These are phyloP conservation scores for Chouioia cunea DNA, from an alignment of 2,888 invertebrate species.

Conservation along the genomic window DNA sequence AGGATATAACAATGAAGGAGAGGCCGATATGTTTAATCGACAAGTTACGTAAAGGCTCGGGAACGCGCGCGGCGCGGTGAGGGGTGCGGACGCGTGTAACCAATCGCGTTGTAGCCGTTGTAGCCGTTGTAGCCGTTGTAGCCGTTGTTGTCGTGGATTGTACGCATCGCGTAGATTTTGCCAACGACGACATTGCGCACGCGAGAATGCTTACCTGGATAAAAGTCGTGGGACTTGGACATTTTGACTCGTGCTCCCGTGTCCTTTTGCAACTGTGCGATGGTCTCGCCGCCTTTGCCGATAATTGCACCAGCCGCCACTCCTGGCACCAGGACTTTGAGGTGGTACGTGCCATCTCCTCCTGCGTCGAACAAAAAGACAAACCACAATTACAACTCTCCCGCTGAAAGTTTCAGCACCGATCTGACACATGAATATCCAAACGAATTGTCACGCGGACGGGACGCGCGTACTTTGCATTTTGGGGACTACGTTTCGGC, in stretches of 20 bases:
- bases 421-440: neutral
- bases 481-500: too few relatives aligned
- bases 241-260: slow-evolving; percentile 98
- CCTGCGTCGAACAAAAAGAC: slow-evolving; percentile 26
- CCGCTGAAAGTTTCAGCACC: neutral
- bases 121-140: too few relatives aligned
- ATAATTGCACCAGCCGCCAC: slow-evolving; percentile 99
- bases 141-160: too few relatives aligned
- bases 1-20: neutral
- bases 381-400: neutral
- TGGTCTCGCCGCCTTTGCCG: slow-evolving; percentile 99
- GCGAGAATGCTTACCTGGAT: slow-evolving; percentile 85
- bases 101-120: too few relatives aligned
- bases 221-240: slow-evolving; percentile 99
- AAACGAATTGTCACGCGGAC: too few relatives aligned
- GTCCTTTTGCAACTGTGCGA: slow-evolving; percentile 97
- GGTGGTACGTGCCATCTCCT: slow-evolving; percentile 92
- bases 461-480: too few relatives aligned
- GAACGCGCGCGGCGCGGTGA: neutral
- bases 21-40: too few relatives aligned
- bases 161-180: too few relatives aligned
- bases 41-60: too few relatives aligned
- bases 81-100: slow-evolving; percentile 28
- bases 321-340: slow-evolving; percentile 96
- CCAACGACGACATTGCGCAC: neutral